These are phyloP conservation scores for Plebejus anna DNA, from an alignment of 2,888 invertebrate species.

Conservation along the genomic window DNA sequence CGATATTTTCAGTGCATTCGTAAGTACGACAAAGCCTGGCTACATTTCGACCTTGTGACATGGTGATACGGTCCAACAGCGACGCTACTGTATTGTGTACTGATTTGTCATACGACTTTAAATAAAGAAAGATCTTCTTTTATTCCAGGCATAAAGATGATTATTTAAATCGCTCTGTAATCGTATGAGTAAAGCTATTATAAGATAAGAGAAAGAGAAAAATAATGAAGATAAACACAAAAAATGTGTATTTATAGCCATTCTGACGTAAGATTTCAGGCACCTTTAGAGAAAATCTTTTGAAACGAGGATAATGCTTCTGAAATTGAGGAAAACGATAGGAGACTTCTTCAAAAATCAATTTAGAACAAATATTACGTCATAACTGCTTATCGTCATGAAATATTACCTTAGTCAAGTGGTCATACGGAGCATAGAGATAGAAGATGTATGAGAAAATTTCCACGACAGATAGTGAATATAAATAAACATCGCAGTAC, in stretches of 20 bases:
- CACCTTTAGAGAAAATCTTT: no score
- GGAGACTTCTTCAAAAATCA: not conserved
- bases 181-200: not conserved
- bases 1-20: not conserved
- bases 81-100: no score
- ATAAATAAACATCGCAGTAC: not conserved
- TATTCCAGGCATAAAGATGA: not conserved
- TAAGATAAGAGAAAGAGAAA: not conserved
- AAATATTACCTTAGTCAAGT: not conserved
- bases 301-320: no score
- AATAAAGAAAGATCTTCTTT: not conserved
- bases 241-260: not conserved
- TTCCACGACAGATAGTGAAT: not conserved
- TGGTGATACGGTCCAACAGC: not conserved
- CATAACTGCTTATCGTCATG: not conserved
- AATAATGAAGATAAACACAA: not conserved
- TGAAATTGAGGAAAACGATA: no score
- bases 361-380: not conserved
- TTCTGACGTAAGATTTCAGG: not conserved
- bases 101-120: not conserved
- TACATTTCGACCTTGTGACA: not conserved
- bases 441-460: not conserved
- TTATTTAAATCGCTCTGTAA: not conserved
- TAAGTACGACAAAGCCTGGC: not conserved
- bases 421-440: conserved; percentile 5